Conservation (phyloP, 2,113 vertebrate species). For the Camelus dromedarius region DNA sequence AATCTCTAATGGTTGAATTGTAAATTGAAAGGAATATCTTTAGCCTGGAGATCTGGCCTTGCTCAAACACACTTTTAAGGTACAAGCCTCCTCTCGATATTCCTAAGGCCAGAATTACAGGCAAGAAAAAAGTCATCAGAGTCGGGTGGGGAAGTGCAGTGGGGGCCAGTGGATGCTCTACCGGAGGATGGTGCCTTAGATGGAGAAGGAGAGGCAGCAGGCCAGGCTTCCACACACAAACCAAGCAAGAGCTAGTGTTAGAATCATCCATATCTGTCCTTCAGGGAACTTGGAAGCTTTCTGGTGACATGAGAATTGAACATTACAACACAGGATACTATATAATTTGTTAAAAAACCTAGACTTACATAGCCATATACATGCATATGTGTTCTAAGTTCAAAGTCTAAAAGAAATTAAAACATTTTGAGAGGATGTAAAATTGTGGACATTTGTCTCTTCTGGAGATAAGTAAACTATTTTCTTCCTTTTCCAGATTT, state of each 20-base stretch:
- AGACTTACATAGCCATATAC: neutral
- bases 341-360: neutral
- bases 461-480: neutral
- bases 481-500: constrained; percentile 59
- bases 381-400: neutral
- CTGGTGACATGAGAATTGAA: neutral
- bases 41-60: constrained; percentile 37
- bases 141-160: neutral
- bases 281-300: constrained; percentile 34
- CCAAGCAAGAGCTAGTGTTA: constrained; percentile 25
- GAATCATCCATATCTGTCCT: neutral
- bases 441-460: constrained; percentile 26
- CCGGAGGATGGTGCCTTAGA: neutral
- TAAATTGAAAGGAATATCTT: neutral
- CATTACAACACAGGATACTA: neutral
- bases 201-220: neutral
- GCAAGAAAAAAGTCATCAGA: neutral
- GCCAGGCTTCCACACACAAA: neutral
- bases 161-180: neutral
- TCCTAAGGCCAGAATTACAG: neutral
- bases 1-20: constrained; percentile 27
- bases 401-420: constrained; percentile 28
- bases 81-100: constrained; percentile 29
- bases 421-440: neutral
- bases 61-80: constrained; percentile 39